Base-by-base conservation (phyloP, 2,113 vertebrate genomes). In the Sylvilagus bachmani region DNA sequence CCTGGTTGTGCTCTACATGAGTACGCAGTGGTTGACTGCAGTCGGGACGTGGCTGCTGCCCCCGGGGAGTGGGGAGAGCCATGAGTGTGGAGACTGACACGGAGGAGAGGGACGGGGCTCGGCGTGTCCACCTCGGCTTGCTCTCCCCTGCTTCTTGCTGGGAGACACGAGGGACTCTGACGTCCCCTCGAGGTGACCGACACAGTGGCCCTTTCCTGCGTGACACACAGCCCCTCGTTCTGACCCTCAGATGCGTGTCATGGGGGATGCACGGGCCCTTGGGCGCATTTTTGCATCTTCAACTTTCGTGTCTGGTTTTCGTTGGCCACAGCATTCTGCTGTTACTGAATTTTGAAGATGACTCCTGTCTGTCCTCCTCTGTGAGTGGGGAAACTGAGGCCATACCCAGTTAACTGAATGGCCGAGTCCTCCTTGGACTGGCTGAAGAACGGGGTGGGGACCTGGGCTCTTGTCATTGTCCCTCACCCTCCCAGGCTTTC, bases 401-500 rank as follows among this genome's bases (percentile, higher is more conserved):
- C 10, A 7, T 33, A 3, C 19, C 25, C 38, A 38, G 27, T 58
- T 70, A 36, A 49, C 49, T 74, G 21, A n/a, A 61, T 44, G 82
- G 2, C 12, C 31, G 19, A n/a, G 36, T 70, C 74, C 4, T 38
- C 21, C 4, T 21, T 53, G 44, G 10, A 73, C 6, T 79, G 24
- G 58, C 25, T 29, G 36, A 8, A 27, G 36, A 8, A 27, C 33
- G 31, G 44, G 51, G 31, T 29, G 19, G 22, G 38, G 36, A 29
- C 62, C 21, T 29, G 2, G 14, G 51, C 11, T 44, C 44, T 44
- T 53, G 3, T 31, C 58, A 33, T 10, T 2, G 27, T 21, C 8
- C n/a, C 51, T 0, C 64, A 33, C 6, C 2, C 16, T 38, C 3
- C 19, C 16, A 1, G 10, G 51, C 27, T 36, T 12, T 14, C 29